A percentile compares a stretch with the other conserved stretches of the same genome.
Evolutionary conservation across 2,113 vertebrate species (phyloP).

Genomic region (Oncorhynchus nerka): DNA sequence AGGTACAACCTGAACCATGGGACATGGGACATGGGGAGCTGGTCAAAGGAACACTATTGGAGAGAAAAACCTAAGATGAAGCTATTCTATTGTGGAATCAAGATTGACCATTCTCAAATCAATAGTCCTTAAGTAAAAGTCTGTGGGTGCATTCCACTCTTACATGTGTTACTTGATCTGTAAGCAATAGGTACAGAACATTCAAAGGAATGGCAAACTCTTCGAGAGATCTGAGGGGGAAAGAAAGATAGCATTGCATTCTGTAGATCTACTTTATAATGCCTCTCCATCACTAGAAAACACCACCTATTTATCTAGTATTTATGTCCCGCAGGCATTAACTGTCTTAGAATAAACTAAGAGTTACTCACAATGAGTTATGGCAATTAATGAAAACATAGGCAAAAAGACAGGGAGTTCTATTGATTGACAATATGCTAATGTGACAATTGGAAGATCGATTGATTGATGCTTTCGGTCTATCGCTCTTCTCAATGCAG

Average conservation of each 20-base stretch:
- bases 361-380: constrained; percentile 53
- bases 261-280: constrained; percentile 33
- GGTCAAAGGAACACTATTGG: no score
- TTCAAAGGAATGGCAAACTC: constrained; percentile 79
- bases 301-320: constrained; percentile 26
- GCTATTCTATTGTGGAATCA: no score
- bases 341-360: constrained; percentile 24
- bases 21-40: no score
- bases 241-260: constrained; percentile 80
- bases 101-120: no score
- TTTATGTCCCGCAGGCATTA: constrained; percentile 14
- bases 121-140: no score
- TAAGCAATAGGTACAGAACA: constrained; percentile 75
- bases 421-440: not conserved
- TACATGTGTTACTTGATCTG: not conserved
- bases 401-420: not conserved
- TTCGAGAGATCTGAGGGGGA: constrained; percentile 70
- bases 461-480: not conserved
- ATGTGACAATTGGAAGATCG: not conserved
- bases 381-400: constrained; percentile 71
- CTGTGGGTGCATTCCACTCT: constrained; percentile 63
- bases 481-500: not conserved
- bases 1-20: not conserved
- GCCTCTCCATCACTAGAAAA: constrained; percentile 21
- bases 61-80: no score